Base-by-base conservation (phyloP, 1,140 invertebrate species). In the Thaumetopoea pityocampa region DNA sequence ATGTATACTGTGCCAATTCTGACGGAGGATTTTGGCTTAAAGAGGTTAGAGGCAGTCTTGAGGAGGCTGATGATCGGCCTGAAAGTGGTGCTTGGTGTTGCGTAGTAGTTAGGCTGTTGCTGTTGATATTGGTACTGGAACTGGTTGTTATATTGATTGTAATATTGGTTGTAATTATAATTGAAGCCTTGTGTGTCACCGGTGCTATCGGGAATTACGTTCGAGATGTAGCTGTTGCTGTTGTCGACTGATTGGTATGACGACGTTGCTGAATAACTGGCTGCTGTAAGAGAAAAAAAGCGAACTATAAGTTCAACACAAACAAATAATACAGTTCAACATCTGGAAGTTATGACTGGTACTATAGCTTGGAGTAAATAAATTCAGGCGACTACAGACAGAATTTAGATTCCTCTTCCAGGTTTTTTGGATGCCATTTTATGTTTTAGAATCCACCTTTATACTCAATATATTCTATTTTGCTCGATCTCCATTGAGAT, bases 201-300 rank as follows among this genome's bases (percentile, higher is more conserved):
- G 22, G 60, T 73, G 69, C 77, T 84, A 51, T 78, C 80, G 43
- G 80, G 77, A 48, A 84, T 84, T 65, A 62, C 65, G 28, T 84
- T 83, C 30, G 79, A 80, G 59, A 80, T 70, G 61, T 66, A 83
- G 54, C 58, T 64, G 42, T 73, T 81, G 47, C 53, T 62, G 38
- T 70, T 73, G 45, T 72, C 61, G 19, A 66, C 60, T 6, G 61
- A 62, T 45, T 83, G 70, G 54, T 78, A 78, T 22, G 67, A 70
- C 15, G 67, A 67, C 10, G 70, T 65, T 4, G 68, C 45, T 4
- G 66, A 77, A 57, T 51, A 81, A 43, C 67, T 73, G 32, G 68
- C 54, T 20, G 72, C 78, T 82, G 67, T 42, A 62, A 63, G 19
- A 48, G 65, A 51, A 55, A 32, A 49, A 36, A 35, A 29, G 33